Base-by-base conservation (phyloP, 2,888 invertebrate species). In the Halocaridina rubra region DNA sequence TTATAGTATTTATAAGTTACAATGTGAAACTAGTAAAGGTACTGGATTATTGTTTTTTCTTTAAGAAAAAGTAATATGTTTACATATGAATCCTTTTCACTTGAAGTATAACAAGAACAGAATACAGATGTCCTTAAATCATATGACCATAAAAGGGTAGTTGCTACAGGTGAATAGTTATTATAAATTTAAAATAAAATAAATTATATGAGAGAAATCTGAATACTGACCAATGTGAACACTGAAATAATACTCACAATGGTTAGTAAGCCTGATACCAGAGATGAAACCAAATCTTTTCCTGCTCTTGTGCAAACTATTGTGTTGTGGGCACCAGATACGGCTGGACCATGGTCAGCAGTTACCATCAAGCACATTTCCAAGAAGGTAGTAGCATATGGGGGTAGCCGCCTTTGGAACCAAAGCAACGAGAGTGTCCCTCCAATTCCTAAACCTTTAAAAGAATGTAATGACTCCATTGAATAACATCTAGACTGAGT, bases 291-390 rank as follows among this genome's bases (percentile, higher is more conserved):
- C 89, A 99, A 94, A 93, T 98, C 98, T 93, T 99, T 98, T 89
- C 99, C 97, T 88, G 99, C 97, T 88, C 98, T 93, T 8, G 98
- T 98, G 90, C 97, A 98, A 67, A 99, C 98, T 91, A 99, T 98
- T 19, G 98, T 98, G 91, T 99, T 99, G 92, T 99, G 98, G 0
- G 99, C 99, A 0, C 98, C 99, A 0, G 98, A 98, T 0, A 99
- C 99, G 0, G 99, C 99, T 0, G 99, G 99, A 1, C 99, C 99
- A 91, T 99, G 99, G 76, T 99, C 99, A 16, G 98, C 98, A 0
- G 99, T 99, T 88, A 99, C 96, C 94, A 99, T 98, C 88, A 99
- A 92, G 90, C 98, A 98, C 95, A 99, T 97, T 92, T 99, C 99
- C 90, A 99, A 95, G 93, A 99, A 99, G 92, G 98, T 97, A 91